Conservation (phyloP, 2,888 invertebrate genomes). For the Stenichneumon culpator region DNA sequence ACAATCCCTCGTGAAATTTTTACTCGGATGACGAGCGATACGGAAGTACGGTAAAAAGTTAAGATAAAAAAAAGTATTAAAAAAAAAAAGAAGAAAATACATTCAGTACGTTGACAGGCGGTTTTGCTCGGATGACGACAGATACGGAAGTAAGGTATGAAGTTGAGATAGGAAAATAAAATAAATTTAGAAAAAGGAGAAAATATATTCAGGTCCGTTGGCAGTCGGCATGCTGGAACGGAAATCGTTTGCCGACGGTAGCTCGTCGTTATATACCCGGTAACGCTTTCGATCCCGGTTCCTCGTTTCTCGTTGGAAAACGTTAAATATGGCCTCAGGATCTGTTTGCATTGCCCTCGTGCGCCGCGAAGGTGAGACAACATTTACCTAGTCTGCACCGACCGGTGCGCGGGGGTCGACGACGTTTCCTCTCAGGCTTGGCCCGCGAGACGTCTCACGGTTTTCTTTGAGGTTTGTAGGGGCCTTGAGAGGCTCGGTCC, state of each 20-base stretch:
- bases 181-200: neutral
- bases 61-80: conserved; percentile 13
- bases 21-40: neutral
- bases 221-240: neutral
- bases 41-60: conserved; percentile 1
- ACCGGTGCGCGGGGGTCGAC: conserved; percentile 13
- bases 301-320: conserved; percentile 62
- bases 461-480: conserved; percentile 66
- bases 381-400: conserved; percentile 74
- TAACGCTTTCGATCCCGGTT: conserved; percentile 59
- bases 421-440: conserved; percentile 2
- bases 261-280: conserved; percentile 13
- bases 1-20: conserved; percentile 25
- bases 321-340: conserved; percentile 75
- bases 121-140: neutral
- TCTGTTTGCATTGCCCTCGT: conserved; percentile 74
- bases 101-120: conserved; percentile 17
- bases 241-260: neutral
- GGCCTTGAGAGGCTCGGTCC: conserved; percentile 54
- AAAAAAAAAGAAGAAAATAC: neutral
- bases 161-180: conserved; percentile 3
- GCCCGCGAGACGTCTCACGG: conserved; percentile 62
- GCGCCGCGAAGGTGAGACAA: conserved; percentile 73
- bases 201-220: conserved; percentile 23
- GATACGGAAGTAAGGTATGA: conserved; percentile 12